These are phyloP conservation scores for Clistopyga incitator DNA, from an alignment of 2,888 invertebrate species.

Conservation along the genomic window DNA sequence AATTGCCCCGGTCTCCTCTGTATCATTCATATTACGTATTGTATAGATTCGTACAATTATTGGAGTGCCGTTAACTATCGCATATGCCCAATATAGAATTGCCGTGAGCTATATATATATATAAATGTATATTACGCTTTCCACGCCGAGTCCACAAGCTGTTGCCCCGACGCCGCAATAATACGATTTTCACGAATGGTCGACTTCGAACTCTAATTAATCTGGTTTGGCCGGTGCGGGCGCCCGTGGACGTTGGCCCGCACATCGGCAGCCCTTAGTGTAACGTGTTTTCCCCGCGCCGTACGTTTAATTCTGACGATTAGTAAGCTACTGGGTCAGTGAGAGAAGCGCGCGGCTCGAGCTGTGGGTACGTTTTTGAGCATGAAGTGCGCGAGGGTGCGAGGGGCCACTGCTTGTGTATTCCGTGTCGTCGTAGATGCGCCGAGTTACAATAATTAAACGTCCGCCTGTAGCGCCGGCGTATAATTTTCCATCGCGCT, in stretches of 20 bases:
- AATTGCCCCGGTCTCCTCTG: too few relatives aligned
- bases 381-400: neutral
- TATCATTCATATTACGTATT: neutral
- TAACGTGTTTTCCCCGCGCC: constrained; percentile 22
- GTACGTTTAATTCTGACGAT: constrained; percentile 59
- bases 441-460: constrained; percentile 54
- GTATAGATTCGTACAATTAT: constrained; percentile 22
- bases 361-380: neutral
- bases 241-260: constrained; percentile 14
- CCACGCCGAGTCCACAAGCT: constrained; percentile 64
- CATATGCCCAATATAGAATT: constrained; percentile 39
- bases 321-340: constrained; percentile 61
- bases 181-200: constrained; percentile 81
- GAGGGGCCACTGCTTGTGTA: constrained; percentile 26
- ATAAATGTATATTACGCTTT: constrained; percentile 22
- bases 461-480: constrained; percentile 16
- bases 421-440: constrained; percentile 7
- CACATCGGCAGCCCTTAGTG: constrained; percentile 6
- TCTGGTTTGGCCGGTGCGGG: constrained; percentile 76
- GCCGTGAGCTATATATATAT: neutral
- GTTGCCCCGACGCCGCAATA: constrained; percentile 76
- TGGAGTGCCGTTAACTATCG: constrained; percentile 13
- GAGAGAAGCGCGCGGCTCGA: constrained; percentile 12
- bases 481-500: neutral
- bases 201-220: constrained; percentile 83